A percentile compares a stretch with the other conserved stretches of the same genome.
phyloP scores from a whole-genome alignment of 2,113 vertebrate genomes.

The Motacilla tschutschensis region DNA sequence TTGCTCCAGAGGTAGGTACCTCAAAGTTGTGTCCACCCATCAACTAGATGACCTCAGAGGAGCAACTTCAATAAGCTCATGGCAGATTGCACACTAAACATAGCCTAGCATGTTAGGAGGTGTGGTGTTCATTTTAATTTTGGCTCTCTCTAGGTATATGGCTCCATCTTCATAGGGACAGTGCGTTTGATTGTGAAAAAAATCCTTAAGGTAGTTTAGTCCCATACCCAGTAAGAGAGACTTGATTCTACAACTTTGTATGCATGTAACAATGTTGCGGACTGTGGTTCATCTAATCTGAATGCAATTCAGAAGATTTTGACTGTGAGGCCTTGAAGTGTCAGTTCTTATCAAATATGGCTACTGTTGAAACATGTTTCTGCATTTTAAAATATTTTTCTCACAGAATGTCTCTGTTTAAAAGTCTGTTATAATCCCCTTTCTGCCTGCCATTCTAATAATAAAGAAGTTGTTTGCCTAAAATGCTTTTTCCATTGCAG shows the following conservation, averaged over 20 bases:
- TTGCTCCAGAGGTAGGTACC: neutral
- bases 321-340: neutral
- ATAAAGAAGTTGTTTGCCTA: constrained; percentile 21
- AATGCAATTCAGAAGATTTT: neutral
- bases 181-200: neutral
- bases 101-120: neutral
- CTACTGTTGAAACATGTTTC: neutral
- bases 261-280: rapidly evolving
- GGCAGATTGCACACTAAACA: rapidly evolving
- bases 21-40: neutral
- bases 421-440: neutral
- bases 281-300: neutral
- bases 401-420: neutral
- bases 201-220: neutral
- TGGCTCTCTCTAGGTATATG: rapidly evolving
- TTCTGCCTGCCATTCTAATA: constrained; percentile 8
- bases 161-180: neutral
- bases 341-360: neutral
- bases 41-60: neutral
- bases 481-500: constrained; percentile 8
- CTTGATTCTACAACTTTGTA: neutral
- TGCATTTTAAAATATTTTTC: neutral
- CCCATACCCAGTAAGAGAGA: rapidly evolving
- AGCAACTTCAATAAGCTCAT: neutral
- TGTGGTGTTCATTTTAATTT: neutral